Evolutionary conservation across 2,113 vertebrate species (phyloP).

Genomic region (Pseudopipra pipra): DNA sequence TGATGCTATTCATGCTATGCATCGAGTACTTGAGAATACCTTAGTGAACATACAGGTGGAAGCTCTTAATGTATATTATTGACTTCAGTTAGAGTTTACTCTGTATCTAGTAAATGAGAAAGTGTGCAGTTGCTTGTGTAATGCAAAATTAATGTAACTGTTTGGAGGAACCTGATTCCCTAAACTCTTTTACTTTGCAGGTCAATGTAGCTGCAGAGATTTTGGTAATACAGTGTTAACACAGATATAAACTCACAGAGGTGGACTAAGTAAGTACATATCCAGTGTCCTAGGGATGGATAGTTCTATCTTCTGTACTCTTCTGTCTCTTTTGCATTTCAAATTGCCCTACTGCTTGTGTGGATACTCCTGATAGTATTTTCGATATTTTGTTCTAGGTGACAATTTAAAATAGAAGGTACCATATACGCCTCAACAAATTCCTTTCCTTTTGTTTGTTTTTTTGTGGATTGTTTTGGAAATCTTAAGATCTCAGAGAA

Average conservation of each 20-base stretch:
- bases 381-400: not conserved
- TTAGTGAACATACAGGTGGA: not conserved
- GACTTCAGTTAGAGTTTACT: constrained; percentile 32
- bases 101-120: not conserved
- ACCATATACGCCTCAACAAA: not conserved
- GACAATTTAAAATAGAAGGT: not conserved
- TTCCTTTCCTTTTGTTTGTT: not conserved
- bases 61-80: constrained; percentile 29
- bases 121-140: not conserved
- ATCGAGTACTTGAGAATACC: not conserved
- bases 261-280: not conserved
- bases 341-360: not conserved
- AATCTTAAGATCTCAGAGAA: not conserved
- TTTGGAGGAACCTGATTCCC: not conserved
- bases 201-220: not conserved
- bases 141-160: not conserved
- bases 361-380: not conserved
- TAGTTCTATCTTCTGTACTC: not conserved
- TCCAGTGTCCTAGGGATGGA: not conserved
- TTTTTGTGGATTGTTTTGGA: not conserved
- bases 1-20: not conserved
- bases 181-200: not conserved
- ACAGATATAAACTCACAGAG: not conserved
- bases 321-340: not conserved
- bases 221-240: not conserved